Evolutionary conservation across 2,888 invertebrate species (phyloP).

Genomic region (Cephus rjabovi): DNA sequence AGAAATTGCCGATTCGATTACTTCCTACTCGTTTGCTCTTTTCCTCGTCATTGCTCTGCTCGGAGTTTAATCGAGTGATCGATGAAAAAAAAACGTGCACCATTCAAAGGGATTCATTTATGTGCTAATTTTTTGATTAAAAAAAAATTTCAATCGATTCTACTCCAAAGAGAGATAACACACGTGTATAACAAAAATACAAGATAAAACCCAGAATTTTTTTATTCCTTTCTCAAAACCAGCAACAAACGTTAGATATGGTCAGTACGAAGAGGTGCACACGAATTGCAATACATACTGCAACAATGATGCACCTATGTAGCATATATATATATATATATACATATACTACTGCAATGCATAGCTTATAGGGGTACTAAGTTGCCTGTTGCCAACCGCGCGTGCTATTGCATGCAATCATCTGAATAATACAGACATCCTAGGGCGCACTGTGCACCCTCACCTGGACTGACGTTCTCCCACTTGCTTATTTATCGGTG

Average conservation of each 20-base stretch:
- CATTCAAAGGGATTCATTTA: background rate
- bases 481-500: background rate
- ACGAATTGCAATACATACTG: background rate
- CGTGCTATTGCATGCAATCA: slow-evolving; percentile 36
- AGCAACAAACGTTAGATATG: background rate
- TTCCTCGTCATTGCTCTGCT: background rate
- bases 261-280: background rate
- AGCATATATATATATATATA: background rate
- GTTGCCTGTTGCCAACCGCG: slow-evolving; percentile 28
- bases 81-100: background rate
- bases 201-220: background rate
- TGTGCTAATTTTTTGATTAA: background rate
- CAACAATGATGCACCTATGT: background rate
- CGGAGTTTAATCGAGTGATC: background rate
- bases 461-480: background rate
- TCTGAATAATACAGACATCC: slow-evolving; percentile 30
- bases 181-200: background rate
- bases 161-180: background rate
- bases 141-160: background rate
- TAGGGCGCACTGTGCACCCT: background rate
- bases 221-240: background rate
- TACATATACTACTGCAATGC: background rate
- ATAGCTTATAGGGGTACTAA: slow-evolving; percentile 1
- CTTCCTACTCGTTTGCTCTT: background rate
- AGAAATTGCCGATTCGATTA: background rate